These are phyloP conservation scores for Crypturellus undulatus DNA, from an alignment of 2,113 vertebrate genomes.

Conservation along the genomic window DNA sequence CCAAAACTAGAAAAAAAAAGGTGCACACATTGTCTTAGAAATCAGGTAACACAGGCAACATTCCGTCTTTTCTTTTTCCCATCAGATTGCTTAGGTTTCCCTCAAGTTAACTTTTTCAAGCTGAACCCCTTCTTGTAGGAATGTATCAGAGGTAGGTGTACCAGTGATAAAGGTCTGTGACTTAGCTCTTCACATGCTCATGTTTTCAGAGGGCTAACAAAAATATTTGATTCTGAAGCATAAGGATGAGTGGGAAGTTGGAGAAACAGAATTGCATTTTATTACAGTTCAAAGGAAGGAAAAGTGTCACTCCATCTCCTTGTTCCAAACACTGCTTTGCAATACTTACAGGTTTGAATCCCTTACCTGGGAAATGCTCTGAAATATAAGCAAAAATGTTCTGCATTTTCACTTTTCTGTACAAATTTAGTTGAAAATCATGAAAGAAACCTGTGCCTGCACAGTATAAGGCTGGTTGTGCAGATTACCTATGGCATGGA, in stretches of 20 bases:
- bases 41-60: neutral
- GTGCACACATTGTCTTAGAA: neutral
- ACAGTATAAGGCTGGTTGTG: neutral
- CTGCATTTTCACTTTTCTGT: neutral
- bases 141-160: neutral
- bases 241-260: constrained; percentile 1
- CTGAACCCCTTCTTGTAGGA: neutral
- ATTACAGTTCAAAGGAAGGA: neutral
- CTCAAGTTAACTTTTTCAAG: neutral
- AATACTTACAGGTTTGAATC: neutral
- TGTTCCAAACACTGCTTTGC: neutral
- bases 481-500: neutral
- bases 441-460: neutral
- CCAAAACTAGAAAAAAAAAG: neutral
- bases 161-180: neutral
- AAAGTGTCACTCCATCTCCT: neutral
- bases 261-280: constrained; percentile 28
- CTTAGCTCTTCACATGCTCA: neutral
- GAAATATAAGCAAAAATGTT: neutral
- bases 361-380: neutral
- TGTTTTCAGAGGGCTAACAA: neutral
- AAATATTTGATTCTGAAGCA: neutral
- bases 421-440: neutral
- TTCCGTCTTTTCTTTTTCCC: neutral
- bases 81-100: neutral